These are phyloP conservation scores for Amiota communis DNA, from an alignment of 2,888 invertebrate genomes.

Conservation along the genomic window DNA sequence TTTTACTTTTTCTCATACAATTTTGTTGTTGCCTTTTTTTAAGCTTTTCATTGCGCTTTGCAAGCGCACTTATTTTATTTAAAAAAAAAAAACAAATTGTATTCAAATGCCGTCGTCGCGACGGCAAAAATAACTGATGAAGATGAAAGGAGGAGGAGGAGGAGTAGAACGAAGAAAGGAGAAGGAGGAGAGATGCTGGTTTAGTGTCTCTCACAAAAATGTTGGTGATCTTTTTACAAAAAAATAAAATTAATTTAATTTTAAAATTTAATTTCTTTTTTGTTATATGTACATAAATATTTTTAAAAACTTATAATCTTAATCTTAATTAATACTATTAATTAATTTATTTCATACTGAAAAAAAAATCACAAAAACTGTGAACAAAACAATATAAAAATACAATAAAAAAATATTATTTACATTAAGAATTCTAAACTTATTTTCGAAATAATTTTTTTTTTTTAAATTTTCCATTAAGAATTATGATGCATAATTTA, in stretches of 20 bases:
- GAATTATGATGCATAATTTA: constrained; percentile 62
- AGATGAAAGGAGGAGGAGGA: no score
- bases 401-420: constrained; percentile 27
- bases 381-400: constrained; percentile 37
- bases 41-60: no score
- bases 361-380: constrained; percentile 44
- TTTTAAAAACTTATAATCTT: neutral
- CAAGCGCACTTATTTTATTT: no score
- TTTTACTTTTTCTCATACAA: no score
- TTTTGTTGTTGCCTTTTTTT: no score
- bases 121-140: no score
- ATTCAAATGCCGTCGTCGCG: no score
- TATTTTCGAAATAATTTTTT: neutral
- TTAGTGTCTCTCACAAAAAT: no score
- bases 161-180: no score
- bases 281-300: neutral
- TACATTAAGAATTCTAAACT: constrained; percentile 15
- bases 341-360: constrained; percentile 56
- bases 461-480: neutral
- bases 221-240: neutral
- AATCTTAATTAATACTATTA: constrained; percentile 58
- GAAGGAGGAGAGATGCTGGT: no score
- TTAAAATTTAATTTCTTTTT: neutral
- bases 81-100: no score
- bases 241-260: constrained; percentile 1